Conservation (phyloP, 1,140 invertebrate genomes). For the Oryzaephilus surinamensis region DNA sequence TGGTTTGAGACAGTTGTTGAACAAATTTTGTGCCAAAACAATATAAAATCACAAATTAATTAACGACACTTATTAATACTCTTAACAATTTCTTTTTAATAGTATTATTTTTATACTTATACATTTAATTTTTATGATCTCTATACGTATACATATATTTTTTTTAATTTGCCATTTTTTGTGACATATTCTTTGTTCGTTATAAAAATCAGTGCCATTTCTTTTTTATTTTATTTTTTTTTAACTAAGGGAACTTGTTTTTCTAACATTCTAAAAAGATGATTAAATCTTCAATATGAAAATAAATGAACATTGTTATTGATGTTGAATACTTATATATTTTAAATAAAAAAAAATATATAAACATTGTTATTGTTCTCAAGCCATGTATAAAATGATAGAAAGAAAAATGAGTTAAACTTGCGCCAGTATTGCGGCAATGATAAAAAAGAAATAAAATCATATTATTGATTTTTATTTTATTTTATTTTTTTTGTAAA, state of each 20-base stretch:
- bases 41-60: slow-evolving; percentile 3
- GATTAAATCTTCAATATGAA: too few species aligned
- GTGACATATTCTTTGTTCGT: too few species aligned
- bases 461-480: too few species aligned
- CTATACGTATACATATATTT: too few species aligned
- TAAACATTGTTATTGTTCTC: not conserved
- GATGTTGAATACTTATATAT: slow-evolving; percentile 1
- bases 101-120: slow-evolving; percentile 9
- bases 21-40: slow-evolving; percentile 19
- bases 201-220: slow-evolving; percentile 3
- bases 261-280: not conserved
- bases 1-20: slow-evolving; percentile 13
- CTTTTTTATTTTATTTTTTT: slow-evolving; percentile 1
- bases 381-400: not conserved
- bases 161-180: too few species aligned
- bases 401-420: too few species aligned
- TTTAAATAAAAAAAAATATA: not conserved
- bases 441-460: slow-evolving; percentile 1
- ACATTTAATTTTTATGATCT: not conserved
- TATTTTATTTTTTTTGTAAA: too few species aligned
- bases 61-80: slow-evolving; percentile 9
- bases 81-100: slow-evolving; percentile 12
- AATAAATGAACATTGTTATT: too few species aligned
- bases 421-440: slow-evolving; percentile 20
- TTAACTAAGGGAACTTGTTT: not conserved